These are phyloP conservation scores for Neodiprion virginianus DNA, from an alignment of 1,140 invertebrate genomes.

Conservation along the genomic window DNA sequence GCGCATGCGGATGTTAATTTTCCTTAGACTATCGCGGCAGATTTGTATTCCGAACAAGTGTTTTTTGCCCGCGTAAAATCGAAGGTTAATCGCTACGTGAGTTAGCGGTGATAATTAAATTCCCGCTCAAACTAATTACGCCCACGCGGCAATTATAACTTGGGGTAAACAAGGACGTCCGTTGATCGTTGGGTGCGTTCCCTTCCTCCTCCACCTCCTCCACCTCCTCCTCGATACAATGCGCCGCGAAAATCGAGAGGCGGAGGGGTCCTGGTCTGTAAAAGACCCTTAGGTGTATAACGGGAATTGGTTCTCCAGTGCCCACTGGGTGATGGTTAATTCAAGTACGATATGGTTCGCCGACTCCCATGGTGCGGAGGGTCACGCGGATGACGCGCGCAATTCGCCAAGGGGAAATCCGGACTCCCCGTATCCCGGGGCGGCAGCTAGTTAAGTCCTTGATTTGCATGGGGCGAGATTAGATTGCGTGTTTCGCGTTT, in stretches of 20 bases:
- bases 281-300: neutral
- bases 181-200: neutral
- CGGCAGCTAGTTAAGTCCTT: neutral
- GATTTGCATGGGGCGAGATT: slow-evolving; percentile 7
- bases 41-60: too few relatives aligned
- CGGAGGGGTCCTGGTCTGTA: neutral
- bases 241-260: neutral
- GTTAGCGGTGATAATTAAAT: slow-evolving; percentile 49
- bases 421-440: neutral
- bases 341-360: neutral
- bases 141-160: slow-evolving; percentile 47
- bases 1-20: too few relatives aligned
- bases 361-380: neutral
- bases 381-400: slow-evolving; percentile 1
- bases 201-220: neutral
- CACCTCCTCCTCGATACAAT: neutral
- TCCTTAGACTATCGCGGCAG: too few relatives aligned
- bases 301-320: slow-evolving; percentile 2
- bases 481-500: neutral
- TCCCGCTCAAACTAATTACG: slow-evolving; percentile 49
- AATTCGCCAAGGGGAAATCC: neutral
- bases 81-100: too few relatives aligned
- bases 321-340: slow-evolving; percentile 8
- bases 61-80: too few relatives aligned
- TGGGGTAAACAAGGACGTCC: slow-evolving; percentile 29